Conservation (phyloP, 2,888 invertebrate species). For the Harpalus rufipes region DNA sequence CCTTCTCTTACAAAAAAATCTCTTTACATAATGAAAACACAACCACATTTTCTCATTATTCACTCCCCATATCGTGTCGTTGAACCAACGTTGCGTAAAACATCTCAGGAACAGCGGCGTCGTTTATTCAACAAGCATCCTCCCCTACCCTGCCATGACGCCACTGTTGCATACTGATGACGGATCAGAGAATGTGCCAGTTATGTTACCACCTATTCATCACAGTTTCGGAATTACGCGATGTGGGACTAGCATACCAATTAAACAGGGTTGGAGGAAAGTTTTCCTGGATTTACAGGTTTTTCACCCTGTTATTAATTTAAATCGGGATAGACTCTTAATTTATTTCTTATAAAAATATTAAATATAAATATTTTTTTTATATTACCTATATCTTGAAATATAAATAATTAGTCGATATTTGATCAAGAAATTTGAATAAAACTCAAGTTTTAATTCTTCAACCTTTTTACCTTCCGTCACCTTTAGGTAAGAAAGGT, state of each 20-base stretch:
- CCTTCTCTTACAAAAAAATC: neutral
- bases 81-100: constrained; percentile 23
- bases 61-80: neutral
- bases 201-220: constrained; percentile 26
- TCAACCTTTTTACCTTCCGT: too few relatives aligned
- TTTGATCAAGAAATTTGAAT: too few relatives aligned
- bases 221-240: constrained; percentile 19
- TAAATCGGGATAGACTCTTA: neutral
- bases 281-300: neutral
- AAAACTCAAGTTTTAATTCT: too few relatives aligned
- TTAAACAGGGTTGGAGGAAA: neutral
- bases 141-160: neutral
- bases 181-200: neutral
- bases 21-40: neutral
- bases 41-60: neutral
- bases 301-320: neutral
- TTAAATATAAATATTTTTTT: too few relatives aligned
- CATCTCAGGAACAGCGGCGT: constrained; percentile 4
- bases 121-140: constrained; percentile 8
- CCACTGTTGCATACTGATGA: constrained; percentile 41
- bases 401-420: too few relatives aligned
- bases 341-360: too few relatives aligned
- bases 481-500: too few relatives aligned
- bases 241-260: constrained; percentile 11
- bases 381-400: too few relatives aligned